phyloP scores from a whole-genome alignment of 2,888 invertebrate species.

The Lomographa bimaculata region DNA sequence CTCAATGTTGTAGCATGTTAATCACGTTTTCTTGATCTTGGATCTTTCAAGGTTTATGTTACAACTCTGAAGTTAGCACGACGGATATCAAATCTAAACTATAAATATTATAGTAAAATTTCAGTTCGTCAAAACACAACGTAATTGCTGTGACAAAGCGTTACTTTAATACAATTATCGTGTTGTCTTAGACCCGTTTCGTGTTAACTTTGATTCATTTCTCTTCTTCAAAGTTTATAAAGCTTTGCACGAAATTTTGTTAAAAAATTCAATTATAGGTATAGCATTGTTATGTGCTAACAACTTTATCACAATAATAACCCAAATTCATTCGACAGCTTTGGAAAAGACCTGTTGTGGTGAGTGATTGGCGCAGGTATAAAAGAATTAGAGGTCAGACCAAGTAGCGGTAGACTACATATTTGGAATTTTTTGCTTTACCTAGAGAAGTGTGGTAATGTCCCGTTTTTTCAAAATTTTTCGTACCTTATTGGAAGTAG shows the following conservation, averaged over 20 bases:
- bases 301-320: constrained; percentile 45
- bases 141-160: too few species aligned
- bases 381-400: constrained; percentile 53
- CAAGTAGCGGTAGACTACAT: constrained; percentile 66
- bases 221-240: constrained; percentile 25
- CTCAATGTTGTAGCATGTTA: constrained; percentile 70
- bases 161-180: too few species aligned
- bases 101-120: too few species aligned
- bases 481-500: constrained; percentile 41
- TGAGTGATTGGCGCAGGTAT: constrained; percentile 78
- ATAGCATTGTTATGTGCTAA: constrained; percentile 15
- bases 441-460: constrained; percentile 55
- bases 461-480: constrained; percentile 46
- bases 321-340: constrained; percentile 76
- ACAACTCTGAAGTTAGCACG: constrained; percentile 15
- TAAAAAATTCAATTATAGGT: constrained; percentile 7
- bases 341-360: constrained; percentile 82
- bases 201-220: constrained; percentile 8
- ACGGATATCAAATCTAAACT: too few species aligned
- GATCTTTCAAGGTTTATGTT: constrained; percentile 13
- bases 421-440: constrained; percentile 65
- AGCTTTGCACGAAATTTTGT: constrained; percentile 54
- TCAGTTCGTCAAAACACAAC: too few species aligned
- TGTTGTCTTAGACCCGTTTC: too few species aligned
- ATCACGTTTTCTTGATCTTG: constrained; percentile 24